Evolutionary conservation across 2,113 vertebrate species (phyloP).

Genomic region (Planiliza haematocheilus): DNA sequence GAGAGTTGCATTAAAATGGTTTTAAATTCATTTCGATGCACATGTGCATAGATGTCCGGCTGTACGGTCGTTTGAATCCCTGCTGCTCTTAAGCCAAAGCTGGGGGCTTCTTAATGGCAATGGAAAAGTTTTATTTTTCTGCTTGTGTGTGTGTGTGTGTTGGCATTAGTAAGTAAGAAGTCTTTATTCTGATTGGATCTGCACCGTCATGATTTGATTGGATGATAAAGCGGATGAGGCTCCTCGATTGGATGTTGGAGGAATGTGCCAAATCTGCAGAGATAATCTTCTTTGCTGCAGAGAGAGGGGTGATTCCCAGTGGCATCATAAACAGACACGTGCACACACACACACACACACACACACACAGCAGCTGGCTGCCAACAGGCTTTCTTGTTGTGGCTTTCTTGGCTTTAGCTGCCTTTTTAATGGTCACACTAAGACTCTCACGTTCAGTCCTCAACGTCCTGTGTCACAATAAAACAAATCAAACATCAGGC

Average conservation of each 20-base stretch:
- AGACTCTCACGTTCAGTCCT: neutral
- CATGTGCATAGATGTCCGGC: no score
- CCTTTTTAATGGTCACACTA: constrained; percentile 12
- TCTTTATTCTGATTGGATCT: constrained; percentile 59
- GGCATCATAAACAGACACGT: neutral
- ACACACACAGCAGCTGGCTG: constrained; percentile 6
- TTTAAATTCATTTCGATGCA: no score
- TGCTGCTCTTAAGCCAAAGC: constrained; percentile 41
- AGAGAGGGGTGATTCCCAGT: constrained; percentile 38
- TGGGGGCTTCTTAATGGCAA: constrained; percentile 38
- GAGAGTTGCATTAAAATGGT: no score
- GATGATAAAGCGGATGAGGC: constrained; percentile 40
- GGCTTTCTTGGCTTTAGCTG: neutral
- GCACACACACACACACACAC: constrained; percentile 10
- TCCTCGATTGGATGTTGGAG: constrained; percentile 51
- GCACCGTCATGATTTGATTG: constrained; percentile 50
- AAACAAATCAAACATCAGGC: no score
- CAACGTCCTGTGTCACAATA: no score
- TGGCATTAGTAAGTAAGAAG: constrained; percentile 27
- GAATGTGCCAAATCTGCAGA: constrained; percentile 44
- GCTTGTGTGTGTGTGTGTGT: constrained; percentile 8
- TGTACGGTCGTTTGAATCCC: neutral
- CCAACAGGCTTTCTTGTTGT: neutral
- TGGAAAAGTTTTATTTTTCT: neutral
- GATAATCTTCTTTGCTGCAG: constrained; percentile 58